Evolutionary conservation across 2,113 vertebrate species (phyloP).

Genomic region (Australoheros scitulus): DNA sequence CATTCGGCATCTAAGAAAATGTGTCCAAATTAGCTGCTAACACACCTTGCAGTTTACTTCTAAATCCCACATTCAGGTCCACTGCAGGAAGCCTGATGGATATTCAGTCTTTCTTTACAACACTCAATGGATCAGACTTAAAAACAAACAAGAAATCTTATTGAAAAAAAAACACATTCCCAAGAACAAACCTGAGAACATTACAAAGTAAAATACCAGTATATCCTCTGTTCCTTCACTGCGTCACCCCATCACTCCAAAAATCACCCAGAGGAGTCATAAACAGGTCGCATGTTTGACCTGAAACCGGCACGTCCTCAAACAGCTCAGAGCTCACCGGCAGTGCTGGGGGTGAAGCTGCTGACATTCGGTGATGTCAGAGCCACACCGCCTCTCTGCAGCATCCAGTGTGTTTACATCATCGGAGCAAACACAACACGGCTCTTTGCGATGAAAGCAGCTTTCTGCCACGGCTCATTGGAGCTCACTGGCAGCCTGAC

Average conservation of each 20-base stretch:
- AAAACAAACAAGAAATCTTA: too few relatives aligned
- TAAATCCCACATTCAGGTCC: not conserved
- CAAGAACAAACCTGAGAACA: not conserved
- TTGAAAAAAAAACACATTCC: not conserved
- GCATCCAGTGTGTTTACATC: not conserved
- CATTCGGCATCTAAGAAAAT: not conserved
- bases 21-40: not conserved
- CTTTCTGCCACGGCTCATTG: not conserved
- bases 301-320: not conserved
- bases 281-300: not conserved
- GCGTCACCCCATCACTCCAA: too few relatives aligned
- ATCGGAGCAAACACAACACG: not conserved
- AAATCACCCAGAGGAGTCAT: not conserved
- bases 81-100: too few relatives aligned
- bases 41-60: not conserved
- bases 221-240: not conserved
- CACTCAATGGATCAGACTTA: too few relatives aligned
- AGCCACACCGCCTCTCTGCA: not conserved
- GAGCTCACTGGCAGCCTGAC: rapidly evolving
- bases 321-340: rapidly evolving
- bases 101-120: too few relatives aligned
- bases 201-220: not conserved
- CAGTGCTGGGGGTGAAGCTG: not conserved
- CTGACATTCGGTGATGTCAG: not conserved
- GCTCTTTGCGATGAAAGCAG: not conserved